Evolutionary conservation across 1,140 invertebrate genomes (phyloP), one percentile per base, ranked within the genome.

Genomic region (Scaptodrosophila lebanonensis): DNA sequence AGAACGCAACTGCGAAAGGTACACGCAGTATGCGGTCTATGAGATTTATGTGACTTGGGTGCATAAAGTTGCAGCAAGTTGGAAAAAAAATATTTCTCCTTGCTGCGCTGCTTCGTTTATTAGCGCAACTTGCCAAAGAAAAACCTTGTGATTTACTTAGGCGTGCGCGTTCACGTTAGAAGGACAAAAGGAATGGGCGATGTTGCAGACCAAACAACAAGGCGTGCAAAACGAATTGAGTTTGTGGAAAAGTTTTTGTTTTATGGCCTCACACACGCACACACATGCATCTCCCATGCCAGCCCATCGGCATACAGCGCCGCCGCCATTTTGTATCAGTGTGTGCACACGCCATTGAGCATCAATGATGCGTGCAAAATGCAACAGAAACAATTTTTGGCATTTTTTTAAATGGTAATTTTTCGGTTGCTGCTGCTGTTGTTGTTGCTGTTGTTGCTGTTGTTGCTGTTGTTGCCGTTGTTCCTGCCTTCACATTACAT

Each of bases 341-440:
- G 61, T 83, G 65, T 69, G 71, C 56, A 83, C 77, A 83, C 77
- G 77, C 77, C 71, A 83, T 83, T 83, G 72, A 72, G 68, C 66
- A 60, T 65, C 77, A 83, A 83, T 83, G 77, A 77, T 83, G 77
- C 69, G 76, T 70, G 71, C 77, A 77, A 83, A 83, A 83, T 83
- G 71, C 67, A 77, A 77, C 77, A 71, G 68, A 71, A 83, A 76
- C 71, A 72, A 73, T 69, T 83, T 54, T 66, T 59, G 72, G 59
- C 56, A 66, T 66, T 75, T 82, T 73, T 82, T 79, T 73, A 69
- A 82, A 73, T 73, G 68, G 65, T 59, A 79, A 62, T 82, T 82
- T 82, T 79, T 73, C 61, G 29, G 32, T 22, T 47, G 20, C 45
- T 58, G 27, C 33, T 65, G 40, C 36, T 65, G 48, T 15, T 65